These are phyloP conservation scores for Platysternon megacephalum DNA, from an alignment of 2,113 vertebrate species.

Conservation along the genomic window DNA sequence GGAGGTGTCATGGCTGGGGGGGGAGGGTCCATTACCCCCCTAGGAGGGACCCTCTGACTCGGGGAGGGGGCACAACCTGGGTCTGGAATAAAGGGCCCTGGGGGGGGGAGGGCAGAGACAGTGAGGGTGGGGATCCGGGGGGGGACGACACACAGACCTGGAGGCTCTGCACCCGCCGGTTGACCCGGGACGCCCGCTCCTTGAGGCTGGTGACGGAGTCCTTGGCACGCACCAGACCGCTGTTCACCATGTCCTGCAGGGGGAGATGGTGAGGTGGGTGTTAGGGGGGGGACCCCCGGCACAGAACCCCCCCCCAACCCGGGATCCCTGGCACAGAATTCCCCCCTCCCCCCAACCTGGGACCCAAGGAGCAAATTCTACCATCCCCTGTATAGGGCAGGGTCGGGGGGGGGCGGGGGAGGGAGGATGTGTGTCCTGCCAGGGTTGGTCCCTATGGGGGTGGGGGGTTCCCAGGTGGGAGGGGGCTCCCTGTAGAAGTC, in stretches of 20 bases:
- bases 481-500: too few relatives aligned
- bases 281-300: neutral
- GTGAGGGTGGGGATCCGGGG: too few relatives aligned
- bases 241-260: constrained; percentile 66
- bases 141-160: constrained; percentile 62
- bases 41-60: neutral
- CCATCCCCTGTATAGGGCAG: neutral
- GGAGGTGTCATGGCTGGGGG: too few relatives aligned
- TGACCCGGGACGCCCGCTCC: constrained; percentile 70
- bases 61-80: neutral
- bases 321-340: too few relatives aligned
- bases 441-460: too few relatives aligned
- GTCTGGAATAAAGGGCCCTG: too few relatives aligned
- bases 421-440: too few relatives aligned
- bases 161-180: constrained; percentile 69
- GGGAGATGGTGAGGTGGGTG: neutral
- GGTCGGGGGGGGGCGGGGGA: neutral
- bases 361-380: neutral
- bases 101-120: neutral
- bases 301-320: neutral
- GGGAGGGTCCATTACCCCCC: too few relatives aligned
- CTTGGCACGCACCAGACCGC: constrained; percentile 69
- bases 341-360: neutral
- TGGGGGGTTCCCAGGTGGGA: too few relatives aligned
- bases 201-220: constrained; percentile 77